Percentiles rank a stretch among this genome's conserved stretches.
These are phyloP conservation scores for Epinephelus cyanopodus DNA, from an alignment of 2,113 vertebrate species.

Conservation along the genomic window DNA sequence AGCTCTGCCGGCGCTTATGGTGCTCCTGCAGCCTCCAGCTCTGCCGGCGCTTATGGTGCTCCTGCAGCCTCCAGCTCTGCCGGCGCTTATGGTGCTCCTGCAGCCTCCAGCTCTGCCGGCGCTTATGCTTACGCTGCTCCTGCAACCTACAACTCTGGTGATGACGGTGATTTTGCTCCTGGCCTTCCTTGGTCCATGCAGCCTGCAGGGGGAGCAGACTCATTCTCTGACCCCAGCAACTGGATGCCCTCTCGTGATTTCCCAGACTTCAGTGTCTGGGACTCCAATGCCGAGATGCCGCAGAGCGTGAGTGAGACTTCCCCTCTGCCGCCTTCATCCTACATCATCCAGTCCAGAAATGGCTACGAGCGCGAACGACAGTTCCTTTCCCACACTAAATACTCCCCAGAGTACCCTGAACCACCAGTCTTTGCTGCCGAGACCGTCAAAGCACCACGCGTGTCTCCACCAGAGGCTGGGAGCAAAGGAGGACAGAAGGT, in stretches of 20 bases:
- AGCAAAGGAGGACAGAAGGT: background rate
- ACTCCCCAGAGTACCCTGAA: background rate
- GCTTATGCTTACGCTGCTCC: no score
- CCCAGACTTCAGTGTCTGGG: background rate
- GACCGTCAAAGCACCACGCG: rapidly evolving
- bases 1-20: no score
- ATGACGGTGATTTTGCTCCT: rapidly evolving
- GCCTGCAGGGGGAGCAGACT: background rate
- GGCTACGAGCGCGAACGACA: background rate
- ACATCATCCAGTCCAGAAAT: constrained; percentile 21
- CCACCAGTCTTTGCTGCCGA: background rate
- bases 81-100: no score
- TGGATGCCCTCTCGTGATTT: background rate
- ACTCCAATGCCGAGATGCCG: rapidly evolving
- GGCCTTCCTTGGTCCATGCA: rapidly evolving
- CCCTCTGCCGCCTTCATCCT: background rate
- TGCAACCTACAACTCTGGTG: no score
- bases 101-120: no score
- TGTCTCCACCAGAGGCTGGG: background rate
- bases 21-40: no score
- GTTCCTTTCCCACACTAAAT: background rate
- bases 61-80: no score
- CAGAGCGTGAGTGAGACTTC: no score
- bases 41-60: no score
- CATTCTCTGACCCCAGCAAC: background rate